Base-by-base conservation (phyloP, 2,113 vertebrate species). In the Pseudorectes ferrugineus region DNA sequence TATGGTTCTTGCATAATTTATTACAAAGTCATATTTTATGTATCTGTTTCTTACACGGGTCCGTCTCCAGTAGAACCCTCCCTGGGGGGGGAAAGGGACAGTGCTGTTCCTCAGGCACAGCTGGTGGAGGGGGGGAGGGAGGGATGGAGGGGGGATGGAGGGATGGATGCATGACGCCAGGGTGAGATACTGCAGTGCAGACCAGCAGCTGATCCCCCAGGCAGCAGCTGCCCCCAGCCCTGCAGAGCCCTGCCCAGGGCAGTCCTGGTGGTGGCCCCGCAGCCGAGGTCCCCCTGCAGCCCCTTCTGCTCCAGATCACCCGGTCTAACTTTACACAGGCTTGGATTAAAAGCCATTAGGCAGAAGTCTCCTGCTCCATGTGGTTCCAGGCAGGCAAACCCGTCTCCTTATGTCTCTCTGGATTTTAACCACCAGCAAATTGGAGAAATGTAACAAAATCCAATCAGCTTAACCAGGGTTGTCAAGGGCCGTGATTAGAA, bases 311-410 rank as follows among this genome's bases (percentile, higher is more conserved):
- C 22, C 80, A 86, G 86, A 93, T 94, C 95, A 96, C 20, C 67
- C 25, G 6, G 45, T 63, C 88, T 67, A 95, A 95, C 97, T 96
- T 97, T 91, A 71, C 90, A 68, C 35, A 82, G 96, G 36, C 88
- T 95, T 82, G 93, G 84, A 92, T 94, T 96, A 96, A 88, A 96
- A 95, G 35, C 42, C 52, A 46, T 88, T 74, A 92, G 85, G 51
- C 14, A 52, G 85, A 51, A 89, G 46, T 17, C 46, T 68, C 33
- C 33, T 20, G 5, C 57, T 90, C 42, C 35, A 6, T 38, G 35
- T n/a, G 48, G 51, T 45, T 95, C 96, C 85, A 55, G 94, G 77
- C 31, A 85, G 51, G 57, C 46, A 96, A 94, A 54, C 55, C 9
- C 26, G 23, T 91, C 67, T 96, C 29, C 33, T 94, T 22, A 10